Evolutionary conservation across 1,140 invertebrate species (phyloP), one percentile per base, ranked within the genome.

Genomic region (Drosophila neocordata): DNA sequence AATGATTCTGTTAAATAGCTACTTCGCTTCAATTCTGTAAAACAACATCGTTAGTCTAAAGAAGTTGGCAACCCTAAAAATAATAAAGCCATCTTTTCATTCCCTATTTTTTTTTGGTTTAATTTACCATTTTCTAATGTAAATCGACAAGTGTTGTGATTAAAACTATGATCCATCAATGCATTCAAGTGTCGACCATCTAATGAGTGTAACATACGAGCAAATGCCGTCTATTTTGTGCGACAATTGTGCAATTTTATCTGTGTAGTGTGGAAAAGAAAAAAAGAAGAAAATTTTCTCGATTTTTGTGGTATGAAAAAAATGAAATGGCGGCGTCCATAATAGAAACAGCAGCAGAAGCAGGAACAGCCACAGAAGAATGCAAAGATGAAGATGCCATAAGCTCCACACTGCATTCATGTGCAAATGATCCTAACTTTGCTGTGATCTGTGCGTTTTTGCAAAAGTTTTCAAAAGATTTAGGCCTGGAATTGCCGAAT

Each of bases 381-480:
- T 84, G 88, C 57, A 90, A 83, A 67, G 89, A 89, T 63, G 83
- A 90, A 57, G 87, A 90, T 72, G 73, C 79, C 56, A 66, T 90
- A 41, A 90, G 66, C 53, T 70, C 81, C 56, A 83, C 83, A 1
- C 59, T 80, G 27, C 89, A 78, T 93, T 95, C 95, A 91, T 98
- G 96, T 94, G 95, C 96, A 93, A 96, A 95, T 94, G 97, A 98
- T 95, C 97, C 97, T 91, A 97, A 98, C 95, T 98, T 98, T 93
- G 97, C 97, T 84, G 95, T 98, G 92, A 97, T 98, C 92, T 98
- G 97, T 93, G 97, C 96, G 67, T 98, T 98, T 93, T 93, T 98
- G 58, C 95, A 97, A 92, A 95, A 96, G 93, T 98, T 98, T 92
- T 96, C 96, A 37, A 94, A 95, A 92, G 92, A 94, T 91, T 95